These are phyloP conservation scores for Drosophila quadrilineata DNA, from an alignment of 1,140 invertebrate species.

Conservation along the genomic window DNA sequence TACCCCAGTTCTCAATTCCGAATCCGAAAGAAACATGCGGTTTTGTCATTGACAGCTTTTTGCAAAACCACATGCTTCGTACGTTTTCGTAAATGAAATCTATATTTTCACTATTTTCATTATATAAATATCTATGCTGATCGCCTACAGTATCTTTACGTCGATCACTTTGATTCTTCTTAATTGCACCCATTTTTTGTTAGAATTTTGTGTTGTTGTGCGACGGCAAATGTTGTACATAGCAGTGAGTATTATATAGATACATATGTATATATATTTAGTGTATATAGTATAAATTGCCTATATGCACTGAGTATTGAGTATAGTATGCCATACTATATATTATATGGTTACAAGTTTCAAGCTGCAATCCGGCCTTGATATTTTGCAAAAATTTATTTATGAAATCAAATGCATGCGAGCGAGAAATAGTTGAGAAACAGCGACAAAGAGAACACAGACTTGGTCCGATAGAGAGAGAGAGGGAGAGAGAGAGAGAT, in stretches of 20 bases:
- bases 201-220: constrained; percentile 21
- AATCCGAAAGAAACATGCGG: no score
- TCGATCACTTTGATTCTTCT: background rate
- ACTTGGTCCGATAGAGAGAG: background rate
- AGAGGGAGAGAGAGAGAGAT: constrained; percentile 2
- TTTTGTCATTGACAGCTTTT: no score
- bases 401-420: constrained; percentile 76
- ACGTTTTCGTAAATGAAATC: no score
- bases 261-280: constrained; percentile 11
- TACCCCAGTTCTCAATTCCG: no score
- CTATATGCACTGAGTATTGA: no score
- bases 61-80: no score
- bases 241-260: background rate
- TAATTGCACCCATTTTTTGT: constrained; percentile 21
- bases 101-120: no score
- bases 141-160: background rate
- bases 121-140: no score
- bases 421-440: constrained; percentile 27
- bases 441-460: background rate
- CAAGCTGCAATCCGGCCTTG: constrained; percentile 72
- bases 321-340: background rate
- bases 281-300: no score
- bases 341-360: constrained; percentile 67
- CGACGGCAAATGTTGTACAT: constrained; percentile 18
- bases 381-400: constrained; percentile 78